Evolutionary conservation across 2,797 vertebrate species (phyloP).

Genomic region (Parauchenoglanis punctatus): DNA sequence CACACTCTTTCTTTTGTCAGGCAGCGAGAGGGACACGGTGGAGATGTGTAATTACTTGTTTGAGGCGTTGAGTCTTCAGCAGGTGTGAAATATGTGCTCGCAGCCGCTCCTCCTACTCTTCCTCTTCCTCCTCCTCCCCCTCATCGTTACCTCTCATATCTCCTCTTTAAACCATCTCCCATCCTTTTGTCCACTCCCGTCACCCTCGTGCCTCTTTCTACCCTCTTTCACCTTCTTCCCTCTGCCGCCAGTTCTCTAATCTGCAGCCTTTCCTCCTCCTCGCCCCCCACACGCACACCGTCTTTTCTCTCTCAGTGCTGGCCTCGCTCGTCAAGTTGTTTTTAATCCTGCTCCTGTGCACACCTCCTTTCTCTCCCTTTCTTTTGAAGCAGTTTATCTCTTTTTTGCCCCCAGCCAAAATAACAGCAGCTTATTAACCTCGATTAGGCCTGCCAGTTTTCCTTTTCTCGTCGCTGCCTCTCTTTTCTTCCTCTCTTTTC

Average conservation of each 20-base stretch:
- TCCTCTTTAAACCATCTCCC: conserved; percentile 26
- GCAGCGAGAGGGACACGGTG: conserved; percentile 64
- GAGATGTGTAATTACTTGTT: conserved; percentile 72
- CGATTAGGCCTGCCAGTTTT: conserved; percentile 70
- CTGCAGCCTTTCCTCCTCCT: neutral
- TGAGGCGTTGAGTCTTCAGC: conserved; percentile 72
- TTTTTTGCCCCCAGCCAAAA: conserved; percentile 71
- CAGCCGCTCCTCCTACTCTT: conserved; percentile 37
- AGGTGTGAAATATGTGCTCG: conserved; percentile 72
- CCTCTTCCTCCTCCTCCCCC: conserved; percentile 1
- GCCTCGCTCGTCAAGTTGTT: conserved; percentile 46
- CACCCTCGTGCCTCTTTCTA: conserved; percentile 24
- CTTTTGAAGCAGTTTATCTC: conserved; percentile 65
- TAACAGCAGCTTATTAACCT: conserved; percentile 78
- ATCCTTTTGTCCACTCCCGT: conserved; percentile 37
- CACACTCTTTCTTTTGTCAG: conserved; percentile 60
- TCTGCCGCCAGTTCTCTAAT: neutral
- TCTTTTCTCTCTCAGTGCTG: conserved; percentile 23
- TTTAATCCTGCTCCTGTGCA: conserved; percentile 40
- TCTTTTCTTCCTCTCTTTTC: conserved; percentile 35
- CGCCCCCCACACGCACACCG: neutral
- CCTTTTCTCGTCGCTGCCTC: conserved; percentile 45
- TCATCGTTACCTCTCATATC: conserved; percentile 36
- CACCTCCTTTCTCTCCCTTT: conserved; percentile 46
- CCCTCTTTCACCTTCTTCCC: conserved; percentile 4